Evolutionary conservation across 30 jellyfish, hydroid and myxozoan genomes (phyloP).

Genomic region (Aurelia sp.): DNA sequence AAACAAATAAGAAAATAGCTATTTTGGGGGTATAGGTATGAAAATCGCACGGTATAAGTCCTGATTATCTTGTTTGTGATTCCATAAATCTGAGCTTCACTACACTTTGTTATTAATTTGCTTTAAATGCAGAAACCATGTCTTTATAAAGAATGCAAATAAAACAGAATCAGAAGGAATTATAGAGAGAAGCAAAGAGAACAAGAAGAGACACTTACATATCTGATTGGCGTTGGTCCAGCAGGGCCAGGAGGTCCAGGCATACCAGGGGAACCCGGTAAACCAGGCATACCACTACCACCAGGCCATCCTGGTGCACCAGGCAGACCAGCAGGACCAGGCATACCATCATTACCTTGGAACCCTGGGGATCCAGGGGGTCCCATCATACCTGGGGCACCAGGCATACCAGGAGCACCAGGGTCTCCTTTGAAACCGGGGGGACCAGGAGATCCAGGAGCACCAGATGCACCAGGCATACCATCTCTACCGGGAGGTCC

Average conservation of each 20-base stretch:
- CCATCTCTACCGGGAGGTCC: constrained; percentile 99
- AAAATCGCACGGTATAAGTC: too few relatives aligned
- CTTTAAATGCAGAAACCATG: too few relatives aligned
- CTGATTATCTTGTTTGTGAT: too few relatives aligned
- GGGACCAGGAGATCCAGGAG: constrained; percentile 99
- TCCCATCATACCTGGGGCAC: constrained; percentile 96
- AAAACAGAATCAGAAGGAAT: too few relatives aligned
- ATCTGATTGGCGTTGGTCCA: constrained; percentile 99
- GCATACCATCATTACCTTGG: constrained; percentile 98
- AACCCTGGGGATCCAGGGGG: constrained; percentile 96
- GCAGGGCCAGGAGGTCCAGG: constrained; percentile 99
- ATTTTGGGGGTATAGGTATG: too few relatives aligned
- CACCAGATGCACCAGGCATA: constrained; percentile 98
- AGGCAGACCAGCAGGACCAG: constrained; percentile 98
- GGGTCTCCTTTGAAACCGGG: constrained; percentile 99
- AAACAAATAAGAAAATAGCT: too few relatives aligned
- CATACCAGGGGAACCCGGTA: constrained; percentile 99
- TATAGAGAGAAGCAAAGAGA: too few relatives aligned
- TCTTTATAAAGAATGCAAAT: too few relatives aligned
- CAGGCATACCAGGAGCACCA: constrained; percentile 96
- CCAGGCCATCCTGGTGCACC: constrained; percentile 99
- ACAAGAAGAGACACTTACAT: constrained; percentile 74
- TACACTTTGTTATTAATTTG: too few relatives aligned
- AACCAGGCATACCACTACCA: constrained; percentile 99
- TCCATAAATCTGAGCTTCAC: too few relatives aligned